Conservation (phyloP, 2,797 vertebrate genomes). For the Chlorospingus semifuscus region DNA sequence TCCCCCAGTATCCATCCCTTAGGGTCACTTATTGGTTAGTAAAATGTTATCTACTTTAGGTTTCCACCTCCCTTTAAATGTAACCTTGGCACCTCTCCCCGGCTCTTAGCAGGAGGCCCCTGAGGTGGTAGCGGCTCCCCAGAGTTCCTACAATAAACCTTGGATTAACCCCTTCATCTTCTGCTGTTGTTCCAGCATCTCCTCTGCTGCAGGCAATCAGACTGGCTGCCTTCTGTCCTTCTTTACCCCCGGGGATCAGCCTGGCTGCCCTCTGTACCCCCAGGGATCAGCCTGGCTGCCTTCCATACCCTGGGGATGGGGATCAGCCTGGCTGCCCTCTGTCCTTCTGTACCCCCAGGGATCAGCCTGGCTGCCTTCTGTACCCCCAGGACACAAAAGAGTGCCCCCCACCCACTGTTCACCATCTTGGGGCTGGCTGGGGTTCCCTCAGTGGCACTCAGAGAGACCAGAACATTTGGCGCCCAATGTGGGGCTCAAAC, state of each 20-base stretch:
- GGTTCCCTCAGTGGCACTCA: neutral
- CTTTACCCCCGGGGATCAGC: too few species aligned
- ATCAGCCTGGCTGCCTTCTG: too few species aligned
- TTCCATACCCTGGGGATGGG: too few species aligned
- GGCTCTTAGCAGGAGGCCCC: neutral
- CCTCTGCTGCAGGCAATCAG: neutral
- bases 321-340: too few species aligned
- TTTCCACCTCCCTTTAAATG: neutral
- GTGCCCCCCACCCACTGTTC: neutral
- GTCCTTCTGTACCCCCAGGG: too few species aligned
- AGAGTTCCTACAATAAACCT: neutral
- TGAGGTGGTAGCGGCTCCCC: neutral
- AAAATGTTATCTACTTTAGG: neutral
- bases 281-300: too few species aligned
- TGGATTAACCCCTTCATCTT: neutral
- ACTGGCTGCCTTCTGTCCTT: too few species aligned
- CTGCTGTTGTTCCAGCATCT: rapidly evolving
- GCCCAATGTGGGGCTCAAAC: rapidly evolving
- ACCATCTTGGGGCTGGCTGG: neutral
- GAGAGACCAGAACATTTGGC: neutral
- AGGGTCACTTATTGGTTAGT: neutral
- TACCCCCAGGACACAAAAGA: neutral
- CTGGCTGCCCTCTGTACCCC: too few species aligned
- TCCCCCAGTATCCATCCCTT: neutral
- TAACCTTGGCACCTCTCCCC: neutral